phyloP scores from a whole-genome alignment of 2,797 vertebrate species.

The Atherinosoma microstoma region DNA sequence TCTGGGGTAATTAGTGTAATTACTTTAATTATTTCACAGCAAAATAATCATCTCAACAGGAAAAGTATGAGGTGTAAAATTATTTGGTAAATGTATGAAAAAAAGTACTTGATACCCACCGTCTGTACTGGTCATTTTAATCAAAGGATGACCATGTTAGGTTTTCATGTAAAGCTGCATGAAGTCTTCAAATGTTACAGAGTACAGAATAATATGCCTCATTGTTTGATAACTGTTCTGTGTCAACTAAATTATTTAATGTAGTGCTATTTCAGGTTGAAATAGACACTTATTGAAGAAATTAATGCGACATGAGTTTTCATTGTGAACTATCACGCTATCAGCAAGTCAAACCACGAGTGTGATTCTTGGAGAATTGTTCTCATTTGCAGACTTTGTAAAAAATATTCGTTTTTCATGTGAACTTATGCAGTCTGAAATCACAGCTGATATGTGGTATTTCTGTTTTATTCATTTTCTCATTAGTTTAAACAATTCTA shows the following conservation, averaged over 20 bases:
- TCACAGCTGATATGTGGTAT: conserved; percentile 8
- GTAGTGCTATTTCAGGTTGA: conserved; percentile 9
- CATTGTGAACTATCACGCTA: conserved; percentile 2
- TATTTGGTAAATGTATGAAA: no score
- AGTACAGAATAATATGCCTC: not conserved
- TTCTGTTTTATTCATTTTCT: conserved; percentile 21
- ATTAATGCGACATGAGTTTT: conserved; percentile 13
- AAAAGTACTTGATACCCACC: no score
- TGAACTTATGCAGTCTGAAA: not conserved
- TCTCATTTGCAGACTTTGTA: conserved; percentile 28
- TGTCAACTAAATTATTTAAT: not conserved
- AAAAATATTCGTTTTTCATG: conserved; percentile 6
- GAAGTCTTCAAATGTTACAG: not conserved
- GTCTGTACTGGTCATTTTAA: no score
- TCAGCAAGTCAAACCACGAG: not conserved
- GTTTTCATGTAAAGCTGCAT: not conserved
- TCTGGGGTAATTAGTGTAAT: no score
- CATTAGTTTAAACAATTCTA: conserved; percentile 23
- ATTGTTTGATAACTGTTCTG: conserved; percentile 1
- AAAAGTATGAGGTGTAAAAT: no score
- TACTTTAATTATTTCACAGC: no score
- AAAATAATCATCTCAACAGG: no score
- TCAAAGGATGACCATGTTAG: no score
- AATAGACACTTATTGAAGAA: conserved; percentile 14
- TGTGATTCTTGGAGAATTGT: conserved; percentile 38